Percentiles rank a stretch among this genome's conserved stretches.
These are phyloP conservation scores for Anagrus nilaparvatae DNA, from an alignment of 1,140 invertebrate species.

Conservation along the genomic window DNA sequence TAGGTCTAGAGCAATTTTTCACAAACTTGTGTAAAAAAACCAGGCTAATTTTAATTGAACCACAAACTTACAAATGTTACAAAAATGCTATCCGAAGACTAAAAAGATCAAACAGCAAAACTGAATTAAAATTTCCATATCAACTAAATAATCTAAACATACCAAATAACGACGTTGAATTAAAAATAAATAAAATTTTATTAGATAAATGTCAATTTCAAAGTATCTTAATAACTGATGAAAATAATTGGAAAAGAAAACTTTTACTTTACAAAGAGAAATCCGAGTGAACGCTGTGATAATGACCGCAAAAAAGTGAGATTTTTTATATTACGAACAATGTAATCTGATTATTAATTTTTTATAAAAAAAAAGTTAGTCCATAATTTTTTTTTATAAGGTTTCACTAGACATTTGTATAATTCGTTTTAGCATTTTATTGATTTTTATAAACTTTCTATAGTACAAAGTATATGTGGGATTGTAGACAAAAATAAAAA, in stretches of 20 bases:
- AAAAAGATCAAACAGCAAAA: constrained; percentile 48
- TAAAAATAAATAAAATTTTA: constrained; percentile 51
- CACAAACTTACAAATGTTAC: constrained; percentile 76
- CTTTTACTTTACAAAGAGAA: constrained; percentile 44
- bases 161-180: constrained; percentile 48
- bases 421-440: no score
- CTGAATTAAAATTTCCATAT: constrained; percentile 45
- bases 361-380: no score
- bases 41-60: constrained; percentile 60
- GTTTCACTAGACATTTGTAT: no score
- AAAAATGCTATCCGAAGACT: constrained; percentile 59
- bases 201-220: constrained; percentile 37
- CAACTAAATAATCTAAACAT: constrained; percentile 48
- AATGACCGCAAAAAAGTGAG: no score
- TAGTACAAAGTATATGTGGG: no score
- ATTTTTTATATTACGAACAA: no score
- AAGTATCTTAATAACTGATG: constrained; percentile 46
- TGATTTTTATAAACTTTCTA: no score
- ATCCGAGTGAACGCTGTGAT: background rate
- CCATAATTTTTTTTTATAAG: no score
- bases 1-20: constrained; percentile 52
- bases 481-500: no score
- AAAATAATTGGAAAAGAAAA: constrained; percentile 58
- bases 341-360: no score
- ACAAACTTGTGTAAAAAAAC: constrained; percentile 42